phyloP scores from a whole-genome alignment of 2,113 vertebrate genomes.

The Nycticorax nycticorax region DNA sequence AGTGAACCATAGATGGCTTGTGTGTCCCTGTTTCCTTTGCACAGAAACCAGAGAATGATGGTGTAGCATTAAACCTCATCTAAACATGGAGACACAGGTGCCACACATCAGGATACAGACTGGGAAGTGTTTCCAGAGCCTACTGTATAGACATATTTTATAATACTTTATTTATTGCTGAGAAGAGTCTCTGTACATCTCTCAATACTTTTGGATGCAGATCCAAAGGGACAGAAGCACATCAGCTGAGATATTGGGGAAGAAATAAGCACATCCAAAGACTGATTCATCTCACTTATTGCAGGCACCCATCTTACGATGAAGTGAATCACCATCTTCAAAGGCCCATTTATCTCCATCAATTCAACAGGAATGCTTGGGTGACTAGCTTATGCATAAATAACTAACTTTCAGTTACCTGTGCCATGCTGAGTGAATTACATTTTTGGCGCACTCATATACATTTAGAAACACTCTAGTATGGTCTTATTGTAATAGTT shows the following conservation, averaged over 20 bases:
- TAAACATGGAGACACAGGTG: neutral
- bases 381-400: neutral
- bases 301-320: neutral
- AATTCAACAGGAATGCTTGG: neutral
- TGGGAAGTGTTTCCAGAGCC: neutral
- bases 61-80: neutral
- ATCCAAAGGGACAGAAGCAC: neutral
- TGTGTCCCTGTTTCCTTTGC: neutral
- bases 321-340: neutral
- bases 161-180: neutral
- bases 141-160: neutral
- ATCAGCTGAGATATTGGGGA: neutral
- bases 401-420: neutral
- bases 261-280: neutral
- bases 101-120: neutral
- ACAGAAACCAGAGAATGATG: neutral
- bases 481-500: neutral
- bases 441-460: neutral
- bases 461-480: neutral
- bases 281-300: neutral
- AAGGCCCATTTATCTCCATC: neutral
- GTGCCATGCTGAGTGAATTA: neutral
- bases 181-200: neutral
- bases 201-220: neutral
- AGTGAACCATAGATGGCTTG: rapidly evolving